Percentiles rank a stretch among this genome's conserved stretches.
Conservation (phyloP, 2,888 invertebrate genomes). For the Andrena camellia region DNA sequence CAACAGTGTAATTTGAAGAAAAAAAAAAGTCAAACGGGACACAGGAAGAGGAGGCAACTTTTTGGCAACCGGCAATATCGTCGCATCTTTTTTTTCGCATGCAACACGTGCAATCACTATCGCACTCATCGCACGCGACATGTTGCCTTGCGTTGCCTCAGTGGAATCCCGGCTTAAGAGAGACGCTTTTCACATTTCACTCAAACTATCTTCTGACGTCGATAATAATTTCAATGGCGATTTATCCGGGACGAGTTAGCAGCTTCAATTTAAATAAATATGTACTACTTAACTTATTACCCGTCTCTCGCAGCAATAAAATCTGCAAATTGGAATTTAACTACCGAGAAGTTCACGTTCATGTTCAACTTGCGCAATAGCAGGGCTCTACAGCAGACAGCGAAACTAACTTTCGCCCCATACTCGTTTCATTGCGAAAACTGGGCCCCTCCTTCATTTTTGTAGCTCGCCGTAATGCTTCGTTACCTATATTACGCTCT, state of each 20-base stretch:
- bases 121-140: no score
- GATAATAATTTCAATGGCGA: background rate
- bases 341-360: conserved; percentile 17
- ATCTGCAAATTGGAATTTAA: background rate
- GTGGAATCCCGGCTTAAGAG: no score
- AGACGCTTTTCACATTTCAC: background rate
- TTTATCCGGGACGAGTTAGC: no score
- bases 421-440: conserved; percentile 60
- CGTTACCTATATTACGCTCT: conserved; percentile 51
- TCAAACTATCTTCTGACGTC: background rate
- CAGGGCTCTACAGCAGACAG: conserved; percentile 2
- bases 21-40: no score
- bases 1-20: no score
- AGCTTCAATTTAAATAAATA: no score
- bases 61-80: no score
- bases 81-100: no score
- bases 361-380: background rate
- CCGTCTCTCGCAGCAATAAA: background rate
- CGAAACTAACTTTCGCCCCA: conserved; percentile 64
- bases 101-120: no score
- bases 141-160: no score
- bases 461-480: conserved; percentile 33
- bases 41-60: no score
- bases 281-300: background rate
- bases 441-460: conserved; percentile 43